Evolutionary conservation across 2,113 vertebrate genomes (phyloP), one percentile per base, ranked within the genome.

Genomic region (Philantomba maxwellii): DNA sequence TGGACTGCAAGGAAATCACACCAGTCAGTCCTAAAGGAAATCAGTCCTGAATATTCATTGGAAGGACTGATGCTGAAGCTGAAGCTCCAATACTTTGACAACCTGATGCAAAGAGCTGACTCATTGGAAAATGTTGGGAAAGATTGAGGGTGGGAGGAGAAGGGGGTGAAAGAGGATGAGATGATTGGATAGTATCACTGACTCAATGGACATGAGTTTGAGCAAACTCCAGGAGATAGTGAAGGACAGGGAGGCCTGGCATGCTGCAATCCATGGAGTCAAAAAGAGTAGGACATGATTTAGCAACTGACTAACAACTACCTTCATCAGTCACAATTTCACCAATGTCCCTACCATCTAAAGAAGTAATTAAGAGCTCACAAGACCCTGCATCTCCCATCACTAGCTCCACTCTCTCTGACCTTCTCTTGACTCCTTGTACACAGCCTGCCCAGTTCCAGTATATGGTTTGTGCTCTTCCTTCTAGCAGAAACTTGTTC

Each of bases 381-480:
- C 28, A 25, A 19, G 16, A 36, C 36, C 62, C 60, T 25, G 15
- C 5, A 0, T 28, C 39, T 81, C 80, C 33, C 7, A 0, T 43
- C 5, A 2, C 70, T 11, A 7, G 25, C 14, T 30, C 17, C 39
- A 55, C 57, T 6, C n/a, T 39, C 51, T n/a, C 43, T 36, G 45
- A 39, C 36, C 21, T 62, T 73, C 15, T 47, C 75, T 28, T 58
- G n/a, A 19, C 33, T 62, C n/a, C 23, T 25, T 64, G 91, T 39
- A 10, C 33, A 6, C 0, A 19, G 25, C 58, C 0, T 53, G n/a
- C 21, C 26, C 43, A 49, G 0, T 43, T 30, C 47, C 33, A 64
- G 33, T 70, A 33, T 1, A 5, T 9, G 55, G 39, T 33, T 39
- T 58, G 66, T 33, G 26, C 7, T 36, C 70, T 73, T 80, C n/a